phyloP scores from a whole-genome alignment of 2,888 invertebrate genomes.

The Morinoia aosen region DNA sequence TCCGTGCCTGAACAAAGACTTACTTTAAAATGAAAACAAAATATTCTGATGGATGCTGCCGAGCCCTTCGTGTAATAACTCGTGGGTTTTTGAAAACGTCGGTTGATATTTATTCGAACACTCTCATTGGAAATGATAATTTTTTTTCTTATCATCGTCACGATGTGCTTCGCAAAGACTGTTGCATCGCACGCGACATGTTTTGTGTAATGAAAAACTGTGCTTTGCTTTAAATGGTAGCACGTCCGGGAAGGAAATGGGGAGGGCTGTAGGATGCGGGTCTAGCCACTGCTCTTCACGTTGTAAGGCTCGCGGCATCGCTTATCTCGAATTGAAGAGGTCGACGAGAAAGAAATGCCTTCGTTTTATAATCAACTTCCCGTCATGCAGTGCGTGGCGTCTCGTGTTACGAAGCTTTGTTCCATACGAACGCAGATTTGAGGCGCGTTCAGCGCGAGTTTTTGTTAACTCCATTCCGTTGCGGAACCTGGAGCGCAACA shows the following conservation, averaged over 20 bases:
- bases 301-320: neutral
- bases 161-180: no score
- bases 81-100: no score
- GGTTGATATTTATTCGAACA: no score
- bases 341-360: neutral
- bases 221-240: neutral
- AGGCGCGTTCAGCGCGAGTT: neutral
- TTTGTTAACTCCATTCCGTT: neutral
- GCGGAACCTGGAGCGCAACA: neutral
- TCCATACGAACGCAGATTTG: neutral
- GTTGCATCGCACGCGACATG: no score
- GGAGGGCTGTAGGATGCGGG: neutral
- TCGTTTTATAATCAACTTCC: conserved; percentile 3
- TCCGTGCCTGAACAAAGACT: no score
- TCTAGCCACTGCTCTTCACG: neutral
- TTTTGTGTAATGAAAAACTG: neutral
- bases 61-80: no score
- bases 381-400: neutral
- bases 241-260: neutral
- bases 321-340: neutral
- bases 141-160: no score
- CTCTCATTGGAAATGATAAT: no score
- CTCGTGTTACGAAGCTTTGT: neutral
- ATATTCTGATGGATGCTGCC: no score
- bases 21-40: no score